Conservation (phyloP, 2,797 vertebrate genomes). For the Gymnoscopelus braueri region DNA sequence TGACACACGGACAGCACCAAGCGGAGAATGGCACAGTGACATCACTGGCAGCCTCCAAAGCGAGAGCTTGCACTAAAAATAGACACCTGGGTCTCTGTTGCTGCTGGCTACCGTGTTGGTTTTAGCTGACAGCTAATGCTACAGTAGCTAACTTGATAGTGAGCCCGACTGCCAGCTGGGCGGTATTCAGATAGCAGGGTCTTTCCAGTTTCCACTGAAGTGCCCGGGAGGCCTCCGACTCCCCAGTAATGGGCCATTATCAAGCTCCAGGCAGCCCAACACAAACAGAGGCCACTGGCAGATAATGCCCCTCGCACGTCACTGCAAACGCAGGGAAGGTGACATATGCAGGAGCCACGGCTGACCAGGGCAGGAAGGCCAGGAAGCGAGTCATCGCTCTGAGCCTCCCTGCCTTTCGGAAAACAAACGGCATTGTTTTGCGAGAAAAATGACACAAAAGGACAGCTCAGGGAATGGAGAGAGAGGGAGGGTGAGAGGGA, state of each 20-base stretch:
- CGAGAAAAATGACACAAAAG: slow-evolving; percentile 59
- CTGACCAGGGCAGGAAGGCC: slow-evolving; percentile 51
- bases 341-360: slow-evolving; percentile 65
- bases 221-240: slow-evolving; percentile 56
- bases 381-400: slow-evolving; percentile 56
- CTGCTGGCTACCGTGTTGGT: slow-evolving; percentile 33
- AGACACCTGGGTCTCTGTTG: slow-evolving; percentile 49
- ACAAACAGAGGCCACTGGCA: slow-evolving; percentile 76
- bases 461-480: slow-evolving; percentile 44
- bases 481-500: slow-evolving; percentile 39
- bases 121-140: slow-evolving; percentile 37
- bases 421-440: slow-evolving; percentile 73
- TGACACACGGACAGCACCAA: slow-evolving; percentile 14
- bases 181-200: slow-evolving; percentile 56
- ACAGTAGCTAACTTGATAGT: slow-evolving; percentile 27
- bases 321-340: slow-evolving; percentile 72
- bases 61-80: slow-evolving; percentile 62
- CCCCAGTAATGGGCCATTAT: slow-evolving; percentile 77
- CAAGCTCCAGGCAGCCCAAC: slow-evolving; percentile 69
- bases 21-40: slow-evolving; percentile 13
- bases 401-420: slow-evolving; percentile 25
- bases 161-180: slow-evolving; percentile 55
- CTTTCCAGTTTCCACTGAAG: slow-evolving; percentile 61
- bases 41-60: slow-evolving; percentile 33
- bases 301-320: slow-evolving; percentile 79